These are phyloP conservation scores for Argyrosomus regius DNA, from an alignment of 2,797 vertebrate genomes.

Conservation along the genomic window DNA sequence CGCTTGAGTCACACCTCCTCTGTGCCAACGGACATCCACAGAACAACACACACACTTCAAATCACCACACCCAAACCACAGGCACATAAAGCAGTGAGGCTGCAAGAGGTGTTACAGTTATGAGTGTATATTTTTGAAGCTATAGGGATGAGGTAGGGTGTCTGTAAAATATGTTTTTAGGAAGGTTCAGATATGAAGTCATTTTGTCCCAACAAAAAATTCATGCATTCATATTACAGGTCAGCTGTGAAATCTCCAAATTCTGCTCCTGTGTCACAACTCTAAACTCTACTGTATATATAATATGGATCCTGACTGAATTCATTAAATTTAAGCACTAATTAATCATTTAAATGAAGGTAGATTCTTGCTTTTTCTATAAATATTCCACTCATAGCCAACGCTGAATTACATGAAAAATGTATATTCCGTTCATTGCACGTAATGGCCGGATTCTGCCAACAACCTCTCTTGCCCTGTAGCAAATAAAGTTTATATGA, in stretches of 20 bases:
- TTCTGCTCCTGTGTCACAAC: neutral
- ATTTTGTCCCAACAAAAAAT: slow-evolving; percentile 46
- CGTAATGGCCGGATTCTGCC: neutral
- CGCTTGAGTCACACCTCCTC: slow-evolving; percentile 71
- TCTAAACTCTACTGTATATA: neutral
- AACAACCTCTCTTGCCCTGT: neutral
- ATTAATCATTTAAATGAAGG: slow-evolving; percentile 33
- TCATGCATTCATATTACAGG: neutral
- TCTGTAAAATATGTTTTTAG: slow-evolving; percentile 46
- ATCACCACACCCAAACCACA: slow-evolving; percentile 73
- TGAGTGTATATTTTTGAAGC: slow-evolving; percentile 9
- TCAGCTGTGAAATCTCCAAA: slow-evolving; percentile 9
- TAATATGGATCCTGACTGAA: slow-evolving; percentile 1
- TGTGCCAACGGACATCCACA: slow-evolving; percentile 19
- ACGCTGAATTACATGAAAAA: slow-evolving; percentile 2
- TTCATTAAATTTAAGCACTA: slow-evolving; percentile 10
- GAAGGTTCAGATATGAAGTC: neutral
- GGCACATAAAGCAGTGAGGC: slow-evolving; percentile 34
- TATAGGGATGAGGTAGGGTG: neutral
- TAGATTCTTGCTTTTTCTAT: neutral
- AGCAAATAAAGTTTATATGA: neutral
- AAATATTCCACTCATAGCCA: slow-evolving; percentile 5
- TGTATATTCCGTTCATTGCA: neutral
- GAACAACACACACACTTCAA: slow-evolving; percentile 13
- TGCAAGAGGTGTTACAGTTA: slow-evolving; percentile 12